A percentile compares a stretch with the other conserved stretches of the same genome.
Conservation (phyloP, 2,797 vertebrate genomes). For the Atherinosoma microstoma region DNA sequence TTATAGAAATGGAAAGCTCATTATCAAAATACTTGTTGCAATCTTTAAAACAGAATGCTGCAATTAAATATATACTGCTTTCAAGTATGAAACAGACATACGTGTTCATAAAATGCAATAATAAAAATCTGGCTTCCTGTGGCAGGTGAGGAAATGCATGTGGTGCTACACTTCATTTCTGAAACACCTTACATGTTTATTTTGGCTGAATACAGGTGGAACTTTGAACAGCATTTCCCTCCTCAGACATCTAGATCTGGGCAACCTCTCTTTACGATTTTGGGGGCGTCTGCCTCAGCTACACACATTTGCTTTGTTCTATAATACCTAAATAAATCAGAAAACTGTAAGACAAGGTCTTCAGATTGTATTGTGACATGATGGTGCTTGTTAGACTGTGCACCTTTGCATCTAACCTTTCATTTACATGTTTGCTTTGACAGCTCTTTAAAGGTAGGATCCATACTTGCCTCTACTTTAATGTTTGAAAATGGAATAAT, state of each 20-base stretch:
- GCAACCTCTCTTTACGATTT: slow-evolving; percentile 72
- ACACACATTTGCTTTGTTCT: slow-evolving; percentile 27
- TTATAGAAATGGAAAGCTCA: slow-evolving; percentile 78
- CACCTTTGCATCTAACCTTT: slow-evolving; percentile 50
- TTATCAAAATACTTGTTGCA: slow-evolving; percentile 79
- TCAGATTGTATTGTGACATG: slow-evolving; percentile 22
- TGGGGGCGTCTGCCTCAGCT: slow-evolving; percentile 62
- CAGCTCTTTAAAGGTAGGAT: slow-evolving; percentile 8
- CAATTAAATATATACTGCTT: slow-evolving; percentile 78
- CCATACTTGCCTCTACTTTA: slow-evolving; percentile 6
- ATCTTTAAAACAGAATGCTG: slow-evolving; percentile 88
- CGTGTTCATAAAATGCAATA: slow-evolving; percentile 75
- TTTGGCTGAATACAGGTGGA: slow-evolving; percentile 54
- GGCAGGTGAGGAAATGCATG: slow-evolving; percentile 53
- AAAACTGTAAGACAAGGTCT: slow-evolving; percentile 16
- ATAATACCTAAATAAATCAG: slow-evolving; percentile 26
- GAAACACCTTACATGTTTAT: slow-evolving; percentile 41
- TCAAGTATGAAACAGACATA: slow-evolving; percentile 78
- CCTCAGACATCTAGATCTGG: slow-evolving; percentile 69
- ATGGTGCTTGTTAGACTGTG: slow-evolving; percentile 19
- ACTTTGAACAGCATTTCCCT: slow-evolving; percentile 62
- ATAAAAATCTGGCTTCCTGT: slow-evolving; percentile 66
- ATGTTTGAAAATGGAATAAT: slow-evolving; percentile 6
- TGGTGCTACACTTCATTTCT: slow-evolving; percentile 48
- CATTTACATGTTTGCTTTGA: slow-evolving; percentile 1